Percentiles rank a stretch among this genome's conserved stretches.
Evolutionary conservation across 1,140 invertebrate genomes (phyloP).

Genomic region (Trialeurodes vaporariorum): DNA sequence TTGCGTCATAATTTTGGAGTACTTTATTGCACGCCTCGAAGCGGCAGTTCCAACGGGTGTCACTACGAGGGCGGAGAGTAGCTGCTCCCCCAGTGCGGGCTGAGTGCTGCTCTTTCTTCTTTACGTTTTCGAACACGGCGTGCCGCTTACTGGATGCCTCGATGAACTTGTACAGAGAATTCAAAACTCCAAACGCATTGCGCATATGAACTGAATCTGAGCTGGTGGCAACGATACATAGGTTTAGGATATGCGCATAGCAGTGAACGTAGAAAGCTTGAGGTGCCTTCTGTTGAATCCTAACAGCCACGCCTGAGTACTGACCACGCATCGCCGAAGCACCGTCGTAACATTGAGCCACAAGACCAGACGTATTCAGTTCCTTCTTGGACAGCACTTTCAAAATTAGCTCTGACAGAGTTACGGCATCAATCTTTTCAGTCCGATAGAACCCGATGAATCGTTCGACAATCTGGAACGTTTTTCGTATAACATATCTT

Average conservation of each 20-base stretch:
- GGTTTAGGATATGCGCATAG: slow-evolving; percentile 16
- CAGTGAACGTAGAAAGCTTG: slow-evolving; percentile 27
- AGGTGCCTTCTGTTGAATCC: slow-evolving; percentile 23
- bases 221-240: slow-evolving; percentile 2
- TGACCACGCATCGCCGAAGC: slow-evolving; percentile 17
- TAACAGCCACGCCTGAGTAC: slow-evolving; percentile 24
- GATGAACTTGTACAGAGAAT: too few species aligned
- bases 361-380: slow-evolving; percentile 2
- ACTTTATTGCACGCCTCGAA: too few species aligned
- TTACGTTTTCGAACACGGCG: too few species aligned
- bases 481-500: slow-evolving; percentile 7
- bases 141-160: too few species aligned
- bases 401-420: slow-evolving; percentile 6
- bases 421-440: not conserved
- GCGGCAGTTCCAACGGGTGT: too few species aligned
- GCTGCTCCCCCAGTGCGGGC: too few species aligned
- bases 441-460: slow-evolving; percentile 7
- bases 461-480: too few species aligned
- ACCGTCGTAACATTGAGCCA: slow-evolving; percentile 6
- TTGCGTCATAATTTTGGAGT: too few species aligned
- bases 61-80: too few species aligned
- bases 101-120: too few species aligned
- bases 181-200: too few species aligned
- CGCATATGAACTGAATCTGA: too few species aligned
- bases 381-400: slow-evolving; percentile 14